phyloP scores from a whole-genome alignment of 2,113 vertebrate species.

The Toxotes jaculatrix region DNA sequence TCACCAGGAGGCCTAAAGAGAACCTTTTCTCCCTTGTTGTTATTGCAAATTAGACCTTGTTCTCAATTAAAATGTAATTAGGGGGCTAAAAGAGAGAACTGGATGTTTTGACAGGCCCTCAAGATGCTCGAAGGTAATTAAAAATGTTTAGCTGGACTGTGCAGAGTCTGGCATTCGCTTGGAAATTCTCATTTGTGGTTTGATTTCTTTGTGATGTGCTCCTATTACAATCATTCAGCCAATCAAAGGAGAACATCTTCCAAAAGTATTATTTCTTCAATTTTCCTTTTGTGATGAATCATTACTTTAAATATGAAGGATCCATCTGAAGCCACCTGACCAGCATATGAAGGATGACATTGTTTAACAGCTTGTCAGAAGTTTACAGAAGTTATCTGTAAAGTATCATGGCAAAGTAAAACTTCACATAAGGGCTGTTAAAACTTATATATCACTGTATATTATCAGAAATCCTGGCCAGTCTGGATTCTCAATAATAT shows the following conservation, averaged over 20 bases:
- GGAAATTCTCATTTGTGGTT: conserved; percentile 22
- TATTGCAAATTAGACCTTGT: conserved; percentile 64
- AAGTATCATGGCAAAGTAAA: not conserved
- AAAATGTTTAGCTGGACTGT: conserved; percentile 26
- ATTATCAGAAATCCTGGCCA: not conserved
- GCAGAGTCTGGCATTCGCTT: conserved; percentile 13
- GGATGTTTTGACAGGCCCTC: conserved; percentile 49
- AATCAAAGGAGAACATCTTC: not conserved
- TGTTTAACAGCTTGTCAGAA: not conserved
- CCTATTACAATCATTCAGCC: not conserved
- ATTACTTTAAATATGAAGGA: not conserved
- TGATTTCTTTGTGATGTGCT: conserved; percentile 31
- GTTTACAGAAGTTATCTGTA: not conserved
- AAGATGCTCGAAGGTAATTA: conserved; percentile 47
- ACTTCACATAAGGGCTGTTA: not conserved
- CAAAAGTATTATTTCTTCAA: not conserved
- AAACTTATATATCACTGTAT: not conserved
- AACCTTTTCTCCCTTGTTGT: conserved; percentile 48
- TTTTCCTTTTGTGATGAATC: not conserved
- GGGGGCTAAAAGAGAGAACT: conserved; percentile 37
- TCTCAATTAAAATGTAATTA: conserved; percentile 72
- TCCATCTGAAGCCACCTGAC: not conserved
- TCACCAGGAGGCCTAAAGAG: conserved; percentile 35
- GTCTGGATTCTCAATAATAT: not conserved
- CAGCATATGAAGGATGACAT: too few species aligned